Conservation (phyloP, 2,113 vertebrate genomes). For the Amblyopsis rosae region DNA sequence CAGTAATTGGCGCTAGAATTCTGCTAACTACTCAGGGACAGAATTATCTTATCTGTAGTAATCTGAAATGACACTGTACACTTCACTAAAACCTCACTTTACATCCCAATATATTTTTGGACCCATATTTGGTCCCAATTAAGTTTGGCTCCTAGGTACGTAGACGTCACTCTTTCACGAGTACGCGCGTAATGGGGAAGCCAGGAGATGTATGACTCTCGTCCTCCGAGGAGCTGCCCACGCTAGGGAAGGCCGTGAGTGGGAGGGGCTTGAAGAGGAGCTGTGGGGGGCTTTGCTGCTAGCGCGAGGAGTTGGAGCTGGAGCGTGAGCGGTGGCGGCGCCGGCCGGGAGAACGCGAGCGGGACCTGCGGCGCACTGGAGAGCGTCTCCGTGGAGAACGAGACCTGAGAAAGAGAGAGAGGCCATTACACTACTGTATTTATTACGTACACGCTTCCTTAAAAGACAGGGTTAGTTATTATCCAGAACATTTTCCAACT, state of each 20-base stretch:
- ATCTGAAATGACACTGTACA: background rate
- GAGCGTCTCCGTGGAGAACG: constrained; percentile 89
- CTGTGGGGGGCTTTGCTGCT: constrained; percentile 42
- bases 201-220: background rate
- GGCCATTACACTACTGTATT: background rate
- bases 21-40: background rate
- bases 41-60: background rate
- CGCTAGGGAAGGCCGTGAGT: background rate
- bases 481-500: too few relatives aligned
- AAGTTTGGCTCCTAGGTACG: too few relatives aligned
- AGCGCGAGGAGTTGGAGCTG: constrained; percentile 94
- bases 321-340: constrained; percentile 91
- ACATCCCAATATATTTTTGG: too few relatives aligned
- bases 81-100: too few relatives aligned
- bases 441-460: background rate
- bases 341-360: constrained; percentile 85
- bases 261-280: background rate
- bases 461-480: too few relatives aligned
- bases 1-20: background rate
- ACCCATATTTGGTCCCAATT: too few relatives aligned
- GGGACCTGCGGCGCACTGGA: constrained; percentile 83
- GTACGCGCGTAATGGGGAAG: background rate
- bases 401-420: constrained; percentile 72
- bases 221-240: background rate
- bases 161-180: background rate